phyloP scores from a whole-genome alignment of 2,113 vertebrate genomes.

The Pipra filicauda region DNA sequence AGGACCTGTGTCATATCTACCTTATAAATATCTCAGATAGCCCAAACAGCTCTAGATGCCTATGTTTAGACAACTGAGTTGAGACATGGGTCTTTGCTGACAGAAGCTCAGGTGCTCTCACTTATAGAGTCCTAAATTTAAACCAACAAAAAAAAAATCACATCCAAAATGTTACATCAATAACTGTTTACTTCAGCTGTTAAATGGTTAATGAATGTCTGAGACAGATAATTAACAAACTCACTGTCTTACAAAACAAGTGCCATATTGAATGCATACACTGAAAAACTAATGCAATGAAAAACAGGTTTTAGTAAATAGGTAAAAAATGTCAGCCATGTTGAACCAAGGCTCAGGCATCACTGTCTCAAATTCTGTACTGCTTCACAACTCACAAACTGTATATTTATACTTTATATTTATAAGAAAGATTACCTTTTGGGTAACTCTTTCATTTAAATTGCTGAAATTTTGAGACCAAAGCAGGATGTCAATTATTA shows the following conservation, averaged over 20 bases:
- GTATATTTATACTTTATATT: neutral
- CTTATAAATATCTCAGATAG: neutral
- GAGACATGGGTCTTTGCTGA: neutral
- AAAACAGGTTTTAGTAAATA: neutral
- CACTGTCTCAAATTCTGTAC: neutral
- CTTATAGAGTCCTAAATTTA: neutral
- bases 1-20: neutral
- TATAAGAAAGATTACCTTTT: neutral
- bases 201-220: neutral
- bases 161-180: neutral
- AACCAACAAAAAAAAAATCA: neutral
- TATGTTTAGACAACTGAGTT: neutral
- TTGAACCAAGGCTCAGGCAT: neutral
- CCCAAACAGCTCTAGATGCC: neutral
- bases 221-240: neutral
- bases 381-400: neutral
- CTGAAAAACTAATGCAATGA: neutral
- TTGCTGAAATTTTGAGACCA: neutral
- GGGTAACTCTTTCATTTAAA: neutral
- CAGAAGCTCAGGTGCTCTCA: neutral
- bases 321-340: neutral
- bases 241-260: neutral
- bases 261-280: neutral
- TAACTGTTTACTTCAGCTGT: neutral
- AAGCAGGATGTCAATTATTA: neutral